phyloP scores from a whole-genome alignment of 2,888 invertebrate genomes.

The Athetis lepigone region DNA sequence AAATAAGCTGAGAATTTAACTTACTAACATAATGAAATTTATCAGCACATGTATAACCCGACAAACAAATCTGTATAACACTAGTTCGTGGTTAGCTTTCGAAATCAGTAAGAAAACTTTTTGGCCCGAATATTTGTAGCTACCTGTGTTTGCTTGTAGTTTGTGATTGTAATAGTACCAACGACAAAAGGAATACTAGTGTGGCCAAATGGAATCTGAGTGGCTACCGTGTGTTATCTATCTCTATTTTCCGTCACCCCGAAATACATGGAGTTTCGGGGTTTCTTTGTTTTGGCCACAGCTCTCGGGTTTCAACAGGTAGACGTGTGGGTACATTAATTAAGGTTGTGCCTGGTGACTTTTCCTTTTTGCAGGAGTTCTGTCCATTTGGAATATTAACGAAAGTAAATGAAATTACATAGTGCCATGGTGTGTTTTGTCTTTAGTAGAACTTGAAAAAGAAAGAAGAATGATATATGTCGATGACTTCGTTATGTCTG shows the following conservation, averaged over 20 bases:
- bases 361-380: neutral
- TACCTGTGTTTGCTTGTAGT: slow-evolving; percentile 22
- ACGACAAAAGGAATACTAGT: slow-evolving; percentile 35
- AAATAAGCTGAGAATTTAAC: neutral
- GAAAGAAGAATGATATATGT: neutral
- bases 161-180: slow-evolving; percentile 24
- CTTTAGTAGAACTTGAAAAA: neutral
- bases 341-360: neutral
- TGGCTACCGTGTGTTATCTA: slow-evolving; percentile 23
- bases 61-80: neutral
- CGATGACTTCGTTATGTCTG: neutral
- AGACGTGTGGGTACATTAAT: slow-evolving; percentile 12
- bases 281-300: slow-evolving; percentile 45
- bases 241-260: slow-evolving; percentile 46
- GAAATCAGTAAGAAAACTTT: slow-evolving; percentile 6
- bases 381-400: slow-evolving; percentile 2
- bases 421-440: neutral
- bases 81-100: too few relatives aligned
- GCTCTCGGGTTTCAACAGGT: slow-evolving; percentile 32
- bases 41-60: neutral
- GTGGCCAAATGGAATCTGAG: slow-evolving; percentile 38
- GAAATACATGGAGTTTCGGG: slow-evolving; percentile 22
- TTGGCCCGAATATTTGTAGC: slow-evolving; percentile 14
- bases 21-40: neutral
- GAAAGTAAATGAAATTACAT: neutral